A percentile compares a stretch with the other conserved stretches of the same genome.
These are phyloP conservation scores for Corythornis cristatus DNA, from an alignment of 2,113 vertebrate species.

Conservation along the genomic window DNA sequence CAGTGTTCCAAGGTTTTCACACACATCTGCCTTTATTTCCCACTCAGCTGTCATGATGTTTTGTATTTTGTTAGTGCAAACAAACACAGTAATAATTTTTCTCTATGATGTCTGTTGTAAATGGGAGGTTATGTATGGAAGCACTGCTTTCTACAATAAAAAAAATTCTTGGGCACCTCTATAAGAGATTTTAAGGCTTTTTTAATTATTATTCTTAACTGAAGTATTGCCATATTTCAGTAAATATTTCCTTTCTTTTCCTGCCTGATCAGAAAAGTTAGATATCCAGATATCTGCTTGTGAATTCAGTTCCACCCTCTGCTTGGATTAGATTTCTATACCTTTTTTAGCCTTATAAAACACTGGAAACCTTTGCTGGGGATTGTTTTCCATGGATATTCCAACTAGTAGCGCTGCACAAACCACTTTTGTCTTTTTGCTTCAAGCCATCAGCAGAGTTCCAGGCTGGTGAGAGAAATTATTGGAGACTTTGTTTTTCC, in stretches of 20 bases:
- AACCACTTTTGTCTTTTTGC: not conserved
- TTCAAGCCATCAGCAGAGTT: not conserved
- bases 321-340: not conserved
- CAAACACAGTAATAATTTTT: not conserved
- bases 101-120: not conserved
- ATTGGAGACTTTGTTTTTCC: not conserved
- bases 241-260: not conserved
- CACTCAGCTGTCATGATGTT: accelerated
- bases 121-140: not conserved
- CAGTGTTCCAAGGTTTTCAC: not conserved
- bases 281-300: not conserved
- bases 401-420: not conserved
- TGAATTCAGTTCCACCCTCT: not conserved
- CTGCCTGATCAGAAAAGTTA: not conserved
- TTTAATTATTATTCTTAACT: not conserved
- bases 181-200: not conserved
- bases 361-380: not conserved
- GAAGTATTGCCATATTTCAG: not conserved
- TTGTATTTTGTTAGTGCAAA: not conserved
- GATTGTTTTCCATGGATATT: not conserved
- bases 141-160: not conserved
- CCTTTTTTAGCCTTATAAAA: not conserved
- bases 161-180: not conserved
- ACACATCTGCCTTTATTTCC: not conserved
- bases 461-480: not conserved